Percentiles rank a stretch among this genome's conserved stretches.
Conservation (phyloP, 2,888 invertebrate species). For the Trichopoda pennipes region DNA sequence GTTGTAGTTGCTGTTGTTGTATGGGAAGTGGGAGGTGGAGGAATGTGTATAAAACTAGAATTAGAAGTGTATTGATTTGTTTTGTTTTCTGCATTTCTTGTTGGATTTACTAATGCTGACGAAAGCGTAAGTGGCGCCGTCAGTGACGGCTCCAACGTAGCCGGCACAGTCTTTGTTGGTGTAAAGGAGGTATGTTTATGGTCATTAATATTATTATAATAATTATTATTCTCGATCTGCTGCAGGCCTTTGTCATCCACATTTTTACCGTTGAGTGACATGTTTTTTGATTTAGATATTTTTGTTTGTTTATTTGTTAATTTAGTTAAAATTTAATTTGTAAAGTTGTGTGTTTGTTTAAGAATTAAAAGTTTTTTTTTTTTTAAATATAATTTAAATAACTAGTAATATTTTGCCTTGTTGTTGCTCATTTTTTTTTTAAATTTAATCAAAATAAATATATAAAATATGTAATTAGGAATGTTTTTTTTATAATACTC, state of each 20-base stretch:
- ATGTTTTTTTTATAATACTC: constrained; percentile 58
- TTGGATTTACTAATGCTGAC: constrained; percentile 23
- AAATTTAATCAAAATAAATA: constrained; percentile 37
- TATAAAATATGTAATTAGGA: constrained; percentile 43
- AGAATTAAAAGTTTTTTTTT: constrained; percentile 46
- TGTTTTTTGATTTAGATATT: constrained; percentile 42
- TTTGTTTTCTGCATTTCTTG: constrained; percentile 37
- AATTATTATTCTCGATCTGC: constrained; percentile 56
- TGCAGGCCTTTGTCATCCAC: constrained; percentile 33
- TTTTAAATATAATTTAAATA: constrained; percentile 54
- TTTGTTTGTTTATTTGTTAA: constrained; percentile 16
- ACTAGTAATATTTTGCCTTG: constrained; percentile 53
- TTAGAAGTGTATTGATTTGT: constrained; percentile 31
- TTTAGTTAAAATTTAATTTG: constrained; percentile 12
- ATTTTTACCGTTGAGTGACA: constrained; percentile 62
- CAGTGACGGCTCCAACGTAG: background rate
- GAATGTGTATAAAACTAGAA: constrained; percentile 60
- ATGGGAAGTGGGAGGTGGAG: constrained; percentile 23
- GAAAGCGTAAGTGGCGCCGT: constrained; percentile 11
- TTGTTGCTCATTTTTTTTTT: constrained; percentile 27
- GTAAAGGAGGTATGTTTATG: constrained; percentile 65
- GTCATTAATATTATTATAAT: constrained; percentile 56
- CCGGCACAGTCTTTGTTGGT: constrained; percentile 34
- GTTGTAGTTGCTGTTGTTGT: constrained; percentile 36
- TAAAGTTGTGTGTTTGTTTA: constrained; percentile 31